Conservation (phyloP, 2,113 vertebrate species). For the Plectropomus leopardus region DNA sequence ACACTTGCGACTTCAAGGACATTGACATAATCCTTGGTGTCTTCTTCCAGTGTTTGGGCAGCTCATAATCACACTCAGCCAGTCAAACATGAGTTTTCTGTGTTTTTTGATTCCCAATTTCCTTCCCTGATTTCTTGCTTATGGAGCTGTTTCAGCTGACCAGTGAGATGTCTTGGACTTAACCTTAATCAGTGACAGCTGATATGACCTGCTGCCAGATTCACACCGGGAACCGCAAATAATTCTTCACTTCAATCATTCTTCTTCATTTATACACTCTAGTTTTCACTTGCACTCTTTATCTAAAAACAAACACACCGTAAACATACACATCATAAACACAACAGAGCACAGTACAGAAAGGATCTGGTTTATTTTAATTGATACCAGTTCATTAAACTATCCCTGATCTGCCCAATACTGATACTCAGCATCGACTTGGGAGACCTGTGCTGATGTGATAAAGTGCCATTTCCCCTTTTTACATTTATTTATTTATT, state of each 20-base stretch:
- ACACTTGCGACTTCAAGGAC: conserved; percentile 45
- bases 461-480: too few relatives aligned
- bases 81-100: conserved; percentile 1
- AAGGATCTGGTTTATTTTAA: not conserved
- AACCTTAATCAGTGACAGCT: too few relatives aligned
- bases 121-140: not conserved
- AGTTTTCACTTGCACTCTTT: not conserved
- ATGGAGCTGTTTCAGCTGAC: not conserved
- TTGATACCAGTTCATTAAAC: not conserved
- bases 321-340: not conserved
- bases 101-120: not conserved
- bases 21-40: conserved; percentile 65
- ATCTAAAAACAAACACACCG: too few relatives aligned
- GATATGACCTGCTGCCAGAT: too few relatives aligned
- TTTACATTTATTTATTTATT: too few relatives aligned
- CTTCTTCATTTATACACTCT: not conserved
- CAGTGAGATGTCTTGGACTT: not conserved
- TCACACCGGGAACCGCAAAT: not conserved
- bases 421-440: not conserved
- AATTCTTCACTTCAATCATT: too few relatives aligned
- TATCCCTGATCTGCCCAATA: not conserved
- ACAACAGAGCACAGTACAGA: not conserved
- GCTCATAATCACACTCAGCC: conserved; percentile 14
- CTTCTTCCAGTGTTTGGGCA: conserved; percentile 50
- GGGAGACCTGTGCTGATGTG: not conserved